Evolutionary conservation across 2,113 vertebrate genomes (phyloP).

Genomic region (Oceanites oceanicus): DNA sequence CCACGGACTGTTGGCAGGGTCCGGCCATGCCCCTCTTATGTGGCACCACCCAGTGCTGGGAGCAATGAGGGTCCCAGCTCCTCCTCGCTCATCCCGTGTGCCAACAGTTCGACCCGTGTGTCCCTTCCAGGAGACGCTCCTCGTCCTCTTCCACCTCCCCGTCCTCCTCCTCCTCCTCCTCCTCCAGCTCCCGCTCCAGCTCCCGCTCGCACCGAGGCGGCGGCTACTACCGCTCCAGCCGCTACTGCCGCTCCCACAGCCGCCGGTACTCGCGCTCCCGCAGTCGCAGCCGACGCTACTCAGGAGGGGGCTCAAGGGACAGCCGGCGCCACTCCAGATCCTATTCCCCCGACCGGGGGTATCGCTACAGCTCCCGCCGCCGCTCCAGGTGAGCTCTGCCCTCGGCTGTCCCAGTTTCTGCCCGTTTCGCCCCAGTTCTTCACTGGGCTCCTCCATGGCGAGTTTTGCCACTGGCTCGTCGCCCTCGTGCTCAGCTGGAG

Average conservation of each 20-base stretch:
- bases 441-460: rapidly evolving
- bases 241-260: constrained; percentile 75
- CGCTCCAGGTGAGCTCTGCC: constrained; percentile 53
- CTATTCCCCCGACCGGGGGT: constrained; percentile 76
- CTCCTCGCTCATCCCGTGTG: neutral
- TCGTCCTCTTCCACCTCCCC: constrained; percentile 80
- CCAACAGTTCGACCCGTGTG: neutral
- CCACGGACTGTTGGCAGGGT: neutral
- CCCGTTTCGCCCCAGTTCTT: rapidly evolving
- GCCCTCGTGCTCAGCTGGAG: constrained; percentile 50
- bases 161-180: constrained; percentile 69
- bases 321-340: constrained; percentile 73
- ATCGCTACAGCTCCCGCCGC: constrained; percentile 69
- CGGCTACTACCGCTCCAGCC: constrained; percentile 73
- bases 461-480: rapidly evolving
- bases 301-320: constrained; percentile 79
- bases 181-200: constrained; percentile 76
- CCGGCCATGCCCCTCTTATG: rapidly evolving
- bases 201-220: constrained; percentile 79
- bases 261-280: constrained; percentile 77
- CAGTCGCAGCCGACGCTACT: constrained; percentile 65
- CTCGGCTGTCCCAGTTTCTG: neutral
- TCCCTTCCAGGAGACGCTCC: constrained; percentile 26
- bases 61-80: neutral
- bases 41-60: neutral